phyloP scores from a whole-genome alignment of 2,797 vertebrate genomes.

The Coilia nasus region DNA sequence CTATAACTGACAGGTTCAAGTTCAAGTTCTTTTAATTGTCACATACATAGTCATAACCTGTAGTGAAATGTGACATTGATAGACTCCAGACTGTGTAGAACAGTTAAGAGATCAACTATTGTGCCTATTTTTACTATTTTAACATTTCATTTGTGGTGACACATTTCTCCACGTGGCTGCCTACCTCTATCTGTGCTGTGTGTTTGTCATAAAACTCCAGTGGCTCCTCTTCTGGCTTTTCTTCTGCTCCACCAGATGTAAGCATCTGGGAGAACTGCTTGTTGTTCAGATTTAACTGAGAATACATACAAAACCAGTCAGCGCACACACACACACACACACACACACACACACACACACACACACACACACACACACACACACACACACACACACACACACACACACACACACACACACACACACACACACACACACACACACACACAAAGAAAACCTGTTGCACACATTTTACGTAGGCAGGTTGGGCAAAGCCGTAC shows the following conservation, averaged over 20 bases:
- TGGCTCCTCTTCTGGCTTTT: constrained; percentile 85
- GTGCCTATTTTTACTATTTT: too few relatives aligned
- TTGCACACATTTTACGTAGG: not conserved
- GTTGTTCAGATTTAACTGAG: constrained; percentile 92
- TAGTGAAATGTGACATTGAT: too few relatives aligned
- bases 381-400: not conserved
- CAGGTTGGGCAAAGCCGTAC: not conserved
- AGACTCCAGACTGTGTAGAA: too few relatives aligned
- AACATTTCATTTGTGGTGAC: too few relatives aligned
- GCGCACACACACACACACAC: not conserved
- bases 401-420: not conserved
- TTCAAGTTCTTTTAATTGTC: too few relatives aligned
- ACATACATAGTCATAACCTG: too few relatives aligned
- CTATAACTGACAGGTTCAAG: too few relatives aligned
- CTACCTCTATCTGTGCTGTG: constrained; percentile 91
- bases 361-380: not conserved
- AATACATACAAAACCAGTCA: constrained; percentile 9
- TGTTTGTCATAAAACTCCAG: constrained; percentile 88
- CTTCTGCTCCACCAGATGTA: constrained; percentile 80
- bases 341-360: not conserved
- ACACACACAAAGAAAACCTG: too few relatives aligned
- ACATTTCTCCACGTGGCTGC: too few relatives aligned
- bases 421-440: not conserved
- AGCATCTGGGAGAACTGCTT: constrained; percentile 92
- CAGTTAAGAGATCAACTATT: too few relatives aligned